Evolutionary conservation across 2,888 invertebrate genomes (phyloP), one percentile per base, ranked within the genome.

Genomic region (Monoplex corrugatus): DNA sequence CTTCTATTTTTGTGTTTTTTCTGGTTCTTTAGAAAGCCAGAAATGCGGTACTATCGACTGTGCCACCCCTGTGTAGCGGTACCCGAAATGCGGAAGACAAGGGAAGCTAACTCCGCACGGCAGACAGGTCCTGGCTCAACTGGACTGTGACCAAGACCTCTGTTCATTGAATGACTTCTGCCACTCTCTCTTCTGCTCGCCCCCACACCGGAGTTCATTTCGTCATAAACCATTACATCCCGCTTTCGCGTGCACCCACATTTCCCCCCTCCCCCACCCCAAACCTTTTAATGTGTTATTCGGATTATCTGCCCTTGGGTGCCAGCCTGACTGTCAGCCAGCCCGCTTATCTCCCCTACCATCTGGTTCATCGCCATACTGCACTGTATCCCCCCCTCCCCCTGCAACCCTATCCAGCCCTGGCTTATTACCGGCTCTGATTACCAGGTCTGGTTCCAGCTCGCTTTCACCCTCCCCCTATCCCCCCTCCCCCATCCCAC

Each of bases 181-280:
- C n/a, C 43, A 45, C 45, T 50, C 84, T 23, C 84, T n/a, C 80
- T 23, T 45, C 38, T 45, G 10, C 0, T 1, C 72, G 10, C 72
- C 35, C 35, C 35, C 72, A 3, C 40, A 8, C 78, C 23, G 40
- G 75, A 45, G 78, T 50, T 78, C 78, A 40, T 40, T 32, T 87
- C 87, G 87, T 87, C 87, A 87, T 87, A 87, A 87, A 80, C 87
- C 87, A 87, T 87, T 87, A 87, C 72, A 87, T 87, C 78, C 50
- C 38, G 23, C 38, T 87, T 57, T 80, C 80, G 50, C 80, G 57
- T 80, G 87, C 50, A 72, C 57, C 87, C 32, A 44, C 28, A 35
- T 45, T 78, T 87, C 68, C 75, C 80, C 57, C 87, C 32, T 32
- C 28, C 19, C 72, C 50, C 78, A 43, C 75, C 80, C 80, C 35